Evolutionary conservation across 2,797 vertebrate species (phyloP).

Genomic region (Cottoperca gobio): DNA sequence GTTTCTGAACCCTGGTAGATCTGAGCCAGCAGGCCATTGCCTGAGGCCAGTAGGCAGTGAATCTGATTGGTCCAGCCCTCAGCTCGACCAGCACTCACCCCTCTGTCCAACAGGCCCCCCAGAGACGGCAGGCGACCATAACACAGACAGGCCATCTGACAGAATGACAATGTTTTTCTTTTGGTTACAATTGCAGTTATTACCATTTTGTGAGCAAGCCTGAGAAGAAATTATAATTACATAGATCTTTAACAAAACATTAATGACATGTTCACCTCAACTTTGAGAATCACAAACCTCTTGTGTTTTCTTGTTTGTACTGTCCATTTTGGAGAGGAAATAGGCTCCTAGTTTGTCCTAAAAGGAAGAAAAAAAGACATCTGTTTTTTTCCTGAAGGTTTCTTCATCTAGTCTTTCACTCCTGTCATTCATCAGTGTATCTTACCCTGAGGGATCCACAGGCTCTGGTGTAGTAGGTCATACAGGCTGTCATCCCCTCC

Average conservation of each 20-base stretch:
- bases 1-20: conserved; percentile 88
- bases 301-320: conserved; percentile 86
- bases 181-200: neutral
- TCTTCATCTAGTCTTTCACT: neutral
- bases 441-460: conserved; percentile 91
- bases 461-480: conserved; percentile 90
- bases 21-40: conserved; percentile 85
- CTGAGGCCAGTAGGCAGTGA: conserved; percentile 88
- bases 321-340: conserved; percentile 90
- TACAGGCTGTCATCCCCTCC: conserved; percentile 92
- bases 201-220: neutral
- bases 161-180: neutral
- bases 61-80: conserved; percentile 93
- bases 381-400: neutral
- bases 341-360: conserved; percentile 92
- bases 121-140: conserved; percentile 89
- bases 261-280: too few relatives aligned
- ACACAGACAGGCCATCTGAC: conserved; percentile 90
- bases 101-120: conserved; percentile 89
- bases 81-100: conserved; percentile 78
- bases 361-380: neutral
- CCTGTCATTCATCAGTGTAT: neutral
- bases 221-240: neutral
- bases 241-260: neutral
- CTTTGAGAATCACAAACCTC: conserved; percentile 80